phyloP scores from a whole-genome alignment of 2,888 invertebrate species.

The Platycheirus rosarum region DNA sequence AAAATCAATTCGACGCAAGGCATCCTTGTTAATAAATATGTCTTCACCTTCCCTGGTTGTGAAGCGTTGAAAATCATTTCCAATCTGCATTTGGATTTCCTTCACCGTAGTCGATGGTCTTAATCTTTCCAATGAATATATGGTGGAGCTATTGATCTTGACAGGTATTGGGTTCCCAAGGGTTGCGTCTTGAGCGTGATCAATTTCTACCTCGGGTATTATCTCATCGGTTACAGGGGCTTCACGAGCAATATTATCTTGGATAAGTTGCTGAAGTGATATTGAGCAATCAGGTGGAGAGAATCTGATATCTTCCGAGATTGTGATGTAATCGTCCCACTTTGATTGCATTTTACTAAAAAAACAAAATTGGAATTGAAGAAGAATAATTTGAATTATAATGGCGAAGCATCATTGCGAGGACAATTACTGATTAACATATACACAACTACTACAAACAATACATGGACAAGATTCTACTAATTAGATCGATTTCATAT shows the following conservation, averaged over 20 bases:
- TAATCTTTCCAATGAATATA: not conserved
- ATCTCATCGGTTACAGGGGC: too few species aligned
- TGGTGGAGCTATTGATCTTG: not conserved
- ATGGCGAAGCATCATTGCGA: too few species aligned
- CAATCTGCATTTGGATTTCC: not conserved
- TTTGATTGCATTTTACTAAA: not conserved
- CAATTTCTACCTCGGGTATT: too few species aligned
- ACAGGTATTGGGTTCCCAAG: not conserved
- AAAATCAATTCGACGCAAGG: not conserved
- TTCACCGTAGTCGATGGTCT: not conserved
- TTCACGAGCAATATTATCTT: too few species aligned
- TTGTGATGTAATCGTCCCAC: conserved; percentile 2
- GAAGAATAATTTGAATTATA: not conserved
- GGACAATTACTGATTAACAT: not conserved
- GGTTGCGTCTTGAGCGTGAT: not conserved
- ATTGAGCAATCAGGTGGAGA: conserved; percentile 2
- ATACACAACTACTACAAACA: conserved; percentile 7
- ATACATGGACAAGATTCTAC: conserved; percentile 3
- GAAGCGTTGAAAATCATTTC: not conserved
- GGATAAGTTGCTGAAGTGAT: not conserved
- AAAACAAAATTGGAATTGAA: not conserved
- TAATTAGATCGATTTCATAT: not conserved
- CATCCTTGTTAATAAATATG: not conserved
- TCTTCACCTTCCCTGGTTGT: not conserved
- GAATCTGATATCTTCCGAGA: not conserved